Percentiles rank a stretch among this genome's conserved stretches.
Conservation (phyloP, 64 coral and sea anemone genomes). For the Dendronephthya gigantea region DNA sequence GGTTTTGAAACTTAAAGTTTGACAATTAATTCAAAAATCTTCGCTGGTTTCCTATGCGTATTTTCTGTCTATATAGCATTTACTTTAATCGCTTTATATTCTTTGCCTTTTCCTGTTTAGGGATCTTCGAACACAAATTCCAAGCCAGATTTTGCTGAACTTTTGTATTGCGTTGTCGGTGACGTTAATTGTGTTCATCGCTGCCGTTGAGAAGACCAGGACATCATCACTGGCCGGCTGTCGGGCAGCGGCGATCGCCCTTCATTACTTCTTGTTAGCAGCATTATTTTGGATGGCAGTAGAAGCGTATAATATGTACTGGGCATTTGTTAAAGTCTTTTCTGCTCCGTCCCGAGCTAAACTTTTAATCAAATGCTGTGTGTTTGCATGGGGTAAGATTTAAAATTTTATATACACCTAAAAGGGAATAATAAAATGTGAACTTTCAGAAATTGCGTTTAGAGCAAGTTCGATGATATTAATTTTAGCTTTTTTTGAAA, state of each 20-base stretch:
- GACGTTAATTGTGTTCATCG: neutral
- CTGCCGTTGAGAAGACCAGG: neutral
- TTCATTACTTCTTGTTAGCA: constrained; percentile 1
- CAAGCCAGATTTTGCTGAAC: too few species aligned
- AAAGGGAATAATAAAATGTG: too few species aligned
- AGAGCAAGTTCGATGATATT: too few species aligned
- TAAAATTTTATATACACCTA: too few species aligned
- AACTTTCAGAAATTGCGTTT: too few species aligned
- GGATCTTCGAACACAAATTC: neutral
- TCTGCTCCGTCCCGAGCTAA: neutral
- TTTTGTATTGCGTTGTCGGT: neutral
- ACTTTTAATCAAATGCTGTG: neutral
- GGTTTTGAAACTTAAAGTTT: too few species aligned
- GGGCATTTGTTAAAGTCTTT: neutral
- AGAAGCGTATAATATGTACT: too few species aligned
- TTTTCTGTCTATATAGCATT: neutral
- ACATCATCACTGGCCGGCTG: neutral
- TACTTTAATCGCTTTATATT: too few species aligned
- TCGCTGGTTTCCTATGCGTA: neutral
- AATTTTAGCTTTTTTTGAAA: too few species aligned
- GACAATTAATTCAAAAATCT: too few species aligned
- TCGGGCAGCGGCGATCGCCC: neutral
- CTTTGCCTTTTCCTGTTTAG: neutral
- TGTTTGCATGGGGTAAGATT: neutral
- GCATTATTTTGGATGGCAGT: neutral